Percentiles rank a stretch among this genome's conserved stretches.
phyloP scores from a whole-genome alignment of 2,888 invertebrate genomes.

The Adelognathus sp. region DNA sequence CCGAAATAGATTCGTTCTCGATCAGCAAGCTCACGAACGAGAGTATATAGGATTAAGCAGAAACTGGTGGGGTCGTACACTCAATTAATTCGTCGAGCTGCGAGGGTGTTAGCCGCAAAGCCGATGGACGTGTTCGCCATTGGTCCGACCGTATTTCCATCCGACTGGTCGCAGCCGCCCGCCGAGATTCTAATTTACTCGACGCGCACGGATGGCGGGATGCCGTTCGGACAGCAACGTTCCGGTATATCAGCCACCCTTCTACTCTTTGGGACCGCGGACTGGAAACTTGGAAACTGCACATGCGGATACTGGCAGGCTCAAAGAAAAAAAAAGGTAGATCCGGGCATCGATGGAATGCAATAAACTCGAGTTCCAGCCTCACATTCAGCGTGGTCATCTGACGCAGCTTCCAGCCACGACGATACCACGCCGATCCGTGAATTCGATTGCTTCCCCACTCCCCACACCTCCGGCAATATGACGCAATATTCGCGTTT shows the following conservation, averaged over 20 bases:
- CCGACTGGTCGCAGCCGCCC: background rate
- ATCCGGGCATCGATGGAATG: background rate
- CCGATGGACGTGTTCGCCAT: conserved; percentile 17
- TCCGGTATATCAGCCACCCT: background rate
- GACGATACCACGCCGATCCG: conserved; percentile 3
- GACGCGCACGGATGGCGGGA: background rate
- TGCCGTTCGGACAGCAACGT: background rate
- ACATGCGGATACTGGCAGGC: background rate
- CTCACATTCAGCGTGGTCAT: no score
- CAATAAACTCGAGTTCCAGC: no score
- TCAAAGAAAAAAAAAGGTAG: background rate
- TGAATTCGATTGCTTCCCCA: no score
- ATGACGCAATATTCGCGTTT: background rate
- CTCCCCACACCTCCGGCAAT: background rate
- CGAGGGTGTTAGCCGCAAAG: conserved; percentile 23
- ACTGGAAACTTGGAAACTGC: conserved; percentile 8
- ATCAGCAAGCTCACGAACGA: background rate
- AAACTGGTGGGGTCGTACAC: conserved; percentile 13
- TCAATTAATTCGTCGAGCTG: conserved; percentile 32
- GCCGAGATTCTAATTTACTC: conserved; percentile 28
- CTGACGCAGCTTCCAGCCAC: conserved; percentile 6
- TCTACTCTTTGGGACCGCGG: background rate
- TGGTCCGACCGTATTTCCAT: background rate
- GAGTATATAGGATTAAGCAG: background rate
- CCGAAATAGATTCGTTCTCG: background rate